Base-by-base conservation (phyloP, 2,888 invertebrate species). In the Cosmia trapezina region DNA sequence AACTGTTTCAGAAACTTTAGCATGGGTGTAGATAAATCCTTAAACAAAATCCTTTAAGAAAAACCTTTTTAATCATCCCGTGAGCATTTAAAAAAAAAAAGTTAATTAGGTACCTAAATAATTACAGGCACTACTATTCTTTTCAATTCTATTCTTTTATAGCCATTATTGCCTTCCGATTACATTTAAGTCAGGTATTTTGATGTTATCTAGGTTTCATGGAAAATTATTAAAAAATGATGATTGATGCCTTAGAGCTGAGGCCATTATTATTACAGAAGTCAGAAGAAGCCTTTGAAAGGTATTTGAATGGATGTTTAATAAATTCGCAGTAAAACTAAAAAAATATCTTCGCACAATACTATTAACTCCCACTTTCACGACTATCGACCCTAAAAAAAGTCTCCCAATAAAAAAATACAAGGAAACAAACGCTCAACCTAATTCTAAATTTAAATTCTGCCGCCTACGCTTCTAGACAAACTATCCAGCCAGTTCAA, bases 381-480 rank as follows among this genome's bases (percentile, higher is more conserved):
- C 9, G 3, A 47, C 17, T 7, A 57, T 64, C 5, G 28, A 28
- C 8, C 1, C 47, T 64, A 73, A 56, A 45, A 74, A 75, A 64
- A 41, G 19, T 9, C 17, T 5, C 11, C 33, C 12, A n/a, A 47
- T 41, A 60, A 75, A 56, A 75, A 56, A 57, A 76, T 14, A 65
- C 41, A 45, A 73, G 33, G 14, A 81, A 81, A 76, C 28, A 7
- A 70, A 65, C 14, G 22, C n/a, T n/a, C 4, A 43, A 41, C 49
- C 47, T n/a, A 62, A 53, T 67, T 82, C 67, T 49, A 80, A 45
- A 70, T 80, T 73, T 65, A 57, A 71, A 80, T 54, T 41, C n/a
- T 67, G 14, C 54, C 62, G 73, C 66, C 67, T 67, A 62, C 56
- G 43, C n/a, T 59, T 37, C 65, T 70, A 78, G 53, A 51, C 61